phyloP scores from a whole-genome alignment of 2,797 vertebrate genomes.

The Coreius guichenoti region DNA sequence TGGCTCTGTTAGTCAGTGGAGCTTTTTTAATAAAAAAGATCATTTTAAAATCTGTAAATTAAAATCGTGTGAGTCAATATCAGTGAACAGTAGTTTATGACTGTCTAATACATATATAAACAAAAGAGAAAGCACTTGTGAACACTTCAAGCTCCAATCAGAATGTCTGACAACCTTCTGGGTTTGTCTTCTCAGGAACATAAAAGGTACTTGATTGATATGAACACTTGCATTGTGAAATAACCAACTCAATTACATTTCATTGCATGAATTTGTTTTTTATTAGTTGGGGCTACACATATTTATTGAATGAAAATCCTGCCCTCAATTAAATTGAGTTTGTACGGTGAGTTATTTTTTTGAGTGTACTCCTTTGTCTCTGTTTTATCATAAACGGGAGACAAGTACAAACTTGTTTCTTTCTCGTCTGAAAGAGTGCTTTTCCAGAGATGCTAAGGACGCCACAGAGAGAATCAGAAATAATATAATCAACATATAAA shows the following conservation, averaged over 20 bases:
- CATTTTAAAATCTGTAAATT: neutral
- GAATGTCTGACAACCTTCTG: neutral
- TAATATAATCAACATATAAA: slow-evolving; percentile 28
- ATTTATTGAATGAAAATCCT: too few species aligned
- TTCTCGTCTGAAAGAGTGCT: neutral
- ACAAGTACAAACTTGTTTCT: too few species aligned
- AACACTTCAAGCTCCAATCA: neutral
- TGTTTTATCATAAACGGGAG: too few species aligned
- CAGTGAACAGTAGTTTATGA: neutral
- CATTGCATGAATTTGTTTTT: too few species aligned
- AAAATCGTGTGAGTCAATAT: neutral
- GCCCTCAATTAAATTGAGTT: too few species aligned
- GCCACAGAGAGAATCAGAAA: slow-evolving; percentile 28
- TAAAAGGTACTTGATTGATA: neutral
- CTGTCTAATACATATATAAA: neutral
- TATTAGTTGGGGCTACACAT: too few species aligned
- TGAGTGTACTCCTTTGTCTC: too few species aligned
- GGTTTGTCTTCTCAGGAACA: neutral
- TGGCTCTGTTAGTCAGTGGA: neutral
- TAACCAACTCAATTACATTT: too few species aligned
- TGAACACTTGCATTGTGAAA: neutral
- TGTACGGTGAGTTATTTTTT: too few species aligned
- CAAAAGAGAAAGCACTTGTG: neutral
- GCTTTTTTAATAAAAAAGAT: neutral
- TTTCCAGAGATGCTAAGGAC: neutral